Conservation (phyloP, 2,888 invertebrate species). For the Eupithecia centaureata region DNA sequence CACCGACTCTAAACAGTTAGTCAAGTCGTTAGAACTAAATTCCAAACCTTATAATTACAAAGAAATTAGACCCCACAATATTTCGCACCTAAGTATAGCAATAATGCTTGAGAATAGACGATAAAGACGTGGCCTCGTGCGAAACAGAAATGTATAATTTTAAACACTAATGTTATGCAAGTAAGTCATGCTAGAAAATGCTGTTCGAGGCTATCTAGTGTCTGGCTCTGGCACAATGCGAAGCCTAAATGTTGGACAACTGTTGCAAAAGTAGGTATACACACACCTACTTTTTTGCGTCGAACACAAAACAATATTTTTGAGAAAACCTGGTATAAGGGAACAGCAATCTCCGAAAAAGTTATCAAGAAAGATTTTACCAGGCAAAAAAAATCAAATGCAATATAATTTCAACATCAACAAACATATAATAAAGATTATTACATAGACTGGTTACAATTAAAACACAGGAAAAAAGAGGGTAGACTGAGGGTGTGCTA, state of each 20-base stretch:
- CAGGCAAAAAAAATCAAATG: background rate
- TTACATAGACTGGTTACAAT: too few species aligned
- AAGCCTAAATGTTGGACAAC: background rate
- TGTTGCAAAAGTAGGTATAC: background rate
- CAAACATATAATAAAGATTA: background rate
- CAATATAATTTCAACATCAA: background rate
- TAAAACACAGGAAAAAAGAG: background rate
- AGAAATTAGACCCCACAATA: slow-evolving; percentile 35
- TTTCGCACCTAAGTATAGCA: slow-evolving; percentile 15
- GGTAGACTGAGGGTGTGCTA: background rate
- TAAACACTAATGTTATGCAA: slow-evolving; percentile 43
- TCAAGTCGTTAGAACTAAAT: slow-evolving; percentile 12
- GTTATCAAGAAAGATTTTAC: background rate
- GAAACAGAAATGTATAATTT: slow-evolving; percentile 48
- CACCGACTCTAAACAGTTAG: slow-evolving; percentile 11
- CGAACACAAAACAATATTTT: background rate
- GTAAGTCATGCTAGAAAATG: slow-evolving; percentile 46
- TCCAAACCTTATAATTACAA: slow-evolving; percentile 32
- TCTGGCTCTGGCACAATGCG: slow-evolving; percentile 1
- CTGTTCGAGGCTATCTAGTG: slow-evolving; percentile 8
- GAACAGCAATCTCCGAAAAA: background rate
- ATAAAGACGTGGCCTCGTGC: slow-evolving; percentile 39
- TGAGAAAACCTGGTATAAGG: background rate
- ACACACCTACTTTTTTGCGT: background rate
- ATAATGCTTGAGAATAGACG: slow-evolving; percentile 23